Percentiles rank a stretch among this genome's conserved stretches.
phyloP scores from a whole-genome alignment of 2,113 vertebrate species.

The Amblyopsis rosae region DNA sequence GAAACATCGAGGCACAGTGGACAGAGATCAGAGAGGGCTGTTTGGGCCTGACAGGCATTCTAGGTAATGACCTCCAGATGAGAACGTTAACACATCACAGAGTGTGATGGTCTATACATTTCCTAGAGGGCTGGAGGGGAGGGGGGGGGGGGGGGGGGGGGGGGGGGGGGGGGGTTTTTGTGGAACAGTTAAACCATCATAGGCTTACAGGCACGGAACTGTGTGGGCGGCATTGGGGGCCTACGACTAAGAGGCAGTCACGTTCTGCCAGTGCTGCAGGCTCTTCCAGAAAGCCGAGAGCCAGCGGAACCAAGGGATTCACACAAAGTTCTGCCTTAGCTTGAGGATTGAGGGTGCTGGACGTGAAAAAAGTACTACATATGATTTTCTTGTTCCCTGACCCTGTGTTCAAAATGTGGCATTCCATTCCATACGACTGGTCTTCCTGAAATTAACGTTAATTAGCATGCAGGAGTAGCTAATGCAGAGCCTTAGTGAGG shows the following conservation, averaged over 20 bases:
- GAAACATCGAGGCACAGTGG: constrained; percentile 12
- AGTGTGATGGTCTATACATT: neutral
- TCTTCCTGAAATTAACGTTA: constrained; percentile 16
- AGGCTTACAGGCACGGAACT: no score
- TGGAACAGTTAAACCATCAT: no score
- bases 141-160: no score
- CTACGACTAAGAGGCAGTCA: no score
- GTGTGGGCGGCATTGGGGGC: no score
- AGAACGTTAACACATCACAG: neutral
- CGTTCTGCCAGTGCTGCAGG: no score
- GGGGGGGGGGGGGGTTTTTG: neutral
- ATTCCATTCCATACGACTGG: constrained; percentile 16
- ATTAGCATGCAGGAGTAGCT: constrained; percentile 11
- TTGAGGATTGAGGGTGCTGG: no score
- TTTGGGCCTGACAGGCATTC: constrained; percentile 1
- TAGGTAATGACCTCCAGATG: constrained; percentile 10
- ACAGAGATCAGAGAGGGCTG: constrained; percentile 31
- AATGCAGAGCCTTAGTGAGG: constrained; percentile 41
- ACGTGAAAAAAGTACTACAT: neutral
- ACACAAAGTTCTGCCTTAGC: no score
- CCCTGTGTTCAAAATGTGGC: constrained; percentile 10
- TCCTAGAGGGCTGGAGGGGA: neutral
- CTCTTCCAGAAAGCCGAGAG: no score
- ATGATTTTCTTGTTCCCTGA: neutral
- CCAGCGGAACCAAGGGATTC: no score